Evolutionary conservation across 2,888 invertebrate genomes (phyloP).

Genomic region (Drosophila demipolita): DNA sequence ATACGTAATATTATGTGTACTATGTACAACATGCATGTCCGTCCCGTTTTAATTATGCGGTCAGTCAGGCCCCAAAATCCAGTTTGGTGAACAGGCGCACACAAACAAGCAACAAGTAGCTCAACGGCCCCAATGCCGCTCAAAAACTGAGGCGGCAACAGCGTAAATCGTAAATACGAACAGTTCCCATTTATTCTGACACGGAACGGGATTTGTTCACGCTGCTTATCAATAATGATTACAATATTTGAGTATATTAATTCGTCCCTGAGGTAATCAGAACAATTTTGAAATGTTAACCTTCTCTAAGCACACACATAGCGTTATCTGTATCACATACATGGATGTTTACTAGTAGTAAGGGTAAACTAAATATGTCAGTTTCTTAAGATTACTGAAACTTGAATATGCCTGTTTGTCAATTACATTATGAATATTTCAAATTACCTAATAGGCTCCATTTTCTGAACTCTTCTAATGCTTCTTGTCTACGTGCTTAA

Average conservation of each 20-base stretch:
- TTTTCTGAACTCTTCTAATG: background rate
- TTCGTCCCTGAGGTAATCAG: background rate
- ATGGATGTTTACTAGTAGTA: background rate
- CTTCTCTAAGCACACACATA: background rate
- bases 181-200: constrained; percentile 23
- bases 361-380: background rate
- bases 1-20: background rate
- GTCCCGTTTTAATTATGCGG: constrained; percentile 80
- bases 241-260: background rate
- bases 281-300: background rate
- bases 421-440: background rate
- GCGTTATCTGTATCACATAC: background rate
- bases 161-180: constrained; percentile 47
- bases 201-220: constrained; percentile 2
- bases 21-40: constrained; percentile 53
- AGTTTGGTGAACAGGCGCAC: constrained; percentile 84
- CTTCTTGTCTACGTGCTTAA: background rate
- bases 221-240: constrained; percentile 26
- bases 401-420: background rate
- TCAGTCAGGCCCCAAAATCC: constrained; percentile 85
- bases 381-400: background rate
- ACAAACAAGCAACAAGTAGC: constrained; percentile 64
- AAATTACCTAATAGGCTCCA: background rate
- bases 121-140: constrained; percentile 34
- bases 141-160: constrained; percentile 19